Evolutionary conservation across 2,888 invertebrate genomes (phyloP).

Genomic region (Acholoe squamosa): DNA sequence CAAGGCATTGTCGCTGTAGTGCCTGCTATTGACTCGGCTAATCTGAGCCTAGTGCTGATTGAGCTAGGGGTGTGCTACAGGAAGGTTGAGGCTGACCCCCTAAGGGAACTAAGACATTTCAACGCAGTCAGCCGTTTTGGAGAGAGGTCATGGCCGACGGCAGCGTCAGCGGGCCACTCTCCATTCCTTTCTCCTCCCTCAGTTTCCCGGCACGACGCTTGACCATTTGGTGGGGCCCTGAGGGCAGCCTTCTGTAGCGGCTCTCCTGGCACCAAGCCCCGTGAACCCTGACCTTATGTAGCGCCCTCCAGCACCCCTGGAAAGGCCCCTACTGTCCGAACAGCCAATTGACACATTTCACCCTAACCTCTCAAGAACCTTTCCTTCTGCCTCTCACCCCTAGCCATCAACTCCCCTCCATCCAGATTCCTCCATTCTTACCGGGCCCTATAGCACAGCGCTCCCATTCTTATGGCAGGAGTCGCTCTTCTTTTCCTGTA

Average conservation of each 20-base stretch:
- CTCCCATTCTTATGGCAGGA: not conserved
- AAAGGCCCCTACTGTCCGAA: not conserved
- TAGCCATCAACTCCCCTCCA: no score
- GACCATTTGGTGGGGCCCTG: conserved; percentile 2
- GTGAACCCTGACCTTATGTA: not conserved
- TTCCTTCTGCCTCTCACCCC: not conserved
- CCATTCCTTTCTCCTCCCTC: not conserved
- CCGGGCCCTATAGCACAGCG: not conserved
- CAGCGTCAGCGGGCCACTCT: not conserved
- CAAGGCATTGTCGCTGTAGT: conserved; percentile 5
- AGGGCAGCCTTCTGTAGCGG: not conserved
- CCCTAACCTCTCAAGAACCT: conserved; percentile 3
- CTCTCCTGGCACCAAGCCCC: not conserved
- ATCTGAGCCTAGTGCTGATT: not conserved
- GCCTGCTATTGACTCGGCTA: conserved; percentile 29
- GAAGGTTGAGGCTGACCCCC: not conserved
- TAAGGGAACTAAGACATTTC: not conserved
- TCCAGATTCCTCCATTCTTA: no score
- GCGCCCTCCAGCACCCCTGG: conserved; percentile 5
- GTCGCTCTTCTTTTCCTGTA: not conserved
- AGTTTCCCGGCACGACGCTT: not conserved
- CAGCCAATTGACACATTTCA: conserved; percentile 44
- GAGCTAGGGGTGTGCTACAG: not conserved
- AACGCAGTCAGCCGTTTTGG: not conserved
- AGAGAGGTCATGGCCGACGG: not conserved